phyloP scores from a whole-genome alignment of 2,113 vertebrate genomes.

The Vombatus ursinus region DNA sequence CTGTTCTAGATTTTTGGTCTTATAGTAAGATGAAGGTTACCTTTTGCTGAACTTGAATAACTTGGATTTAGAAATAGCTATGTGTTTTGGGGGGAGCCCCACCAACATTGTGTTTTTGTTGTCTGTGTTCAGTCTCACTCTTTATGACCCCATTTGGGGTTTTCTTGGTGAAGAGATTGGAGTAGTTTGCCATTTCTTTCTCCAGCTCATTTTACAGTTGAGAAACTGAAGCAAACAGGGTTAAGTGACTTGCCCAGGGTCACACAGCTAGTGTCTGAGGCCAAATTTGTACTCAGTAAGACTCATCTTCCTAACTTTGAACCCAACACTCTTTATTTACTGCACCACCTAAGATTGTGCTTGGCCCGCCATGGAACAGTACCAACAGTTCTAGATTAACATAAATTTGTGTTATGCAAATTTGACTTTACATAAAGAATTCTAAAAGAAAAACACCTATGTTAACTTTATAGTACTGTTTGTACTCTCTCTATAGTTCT shows the following conservation, averaged over 20 bases:
- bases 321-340: not conserved
- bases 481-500: no score
- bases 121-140: not conserved
- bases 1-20: not conserved
- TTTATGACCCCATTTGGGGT: not conserved
- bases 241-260: not conserved
- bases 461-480: not conserved
- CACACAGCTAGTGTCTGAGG: not conserved
- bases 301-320: not conserved
- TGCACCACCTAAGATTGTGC: not conserved
- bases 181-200: not conserved
- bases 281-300: not conserved
- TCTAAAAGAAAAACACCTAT: not conserved
- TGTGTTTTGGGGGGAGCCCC: not conserved
- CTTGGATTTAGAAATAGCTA: not conserved
- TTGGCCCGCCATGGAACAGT: not conserved
- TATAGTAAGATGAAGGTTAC: not conserved
- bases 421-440: not conserved
- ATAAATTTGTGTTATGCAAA: not conserved
- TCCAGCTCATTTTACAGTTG: not conserved
- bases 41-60: slow-evolving; percentile 40
- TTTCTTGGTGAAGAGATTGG: not conserved
- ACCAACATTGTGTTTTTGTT: not conserved
- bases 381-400: not conserved
- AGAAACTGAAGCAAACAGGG: not conserved